Conservation (phyloP, 2,113 vertebrate species). For the Oryzias celebensis region DNA sequence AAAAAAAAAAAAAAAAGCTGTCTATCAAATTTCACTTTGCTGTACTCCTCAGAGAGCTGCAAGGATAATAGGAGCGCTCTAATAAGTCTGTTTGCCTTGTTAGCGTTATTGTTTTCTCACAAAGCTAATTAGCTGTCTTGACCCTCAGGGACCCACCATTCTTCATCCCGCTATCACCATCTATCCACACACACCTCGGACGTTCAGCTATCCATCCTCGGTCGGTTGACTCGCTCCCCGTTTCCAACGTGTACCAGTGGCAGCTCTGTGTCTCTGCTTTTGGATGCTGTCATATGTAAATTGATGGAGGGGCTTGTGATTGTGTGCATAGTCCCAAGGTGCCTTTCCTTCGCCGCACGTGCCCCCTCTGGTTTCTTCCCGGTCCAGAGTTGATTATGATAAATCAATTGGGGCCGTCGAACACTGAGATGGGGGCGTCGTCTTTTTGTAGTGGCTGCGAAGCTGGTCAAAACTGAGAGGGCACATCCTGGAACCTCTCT, state of each 20-base stretch:
- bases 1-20: conserved; percentile 26
- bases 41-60: conserved; percentile 40
- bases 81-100: conserved; percentile 78
- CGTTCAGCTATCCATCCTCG: conserved; percentile 41
- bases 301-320: conserved; percentile 75
- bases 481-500: conserved; percentile 47
- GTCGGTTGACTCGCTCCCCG: conserved; percentile 27
- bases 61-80: conserved; percentile 61
- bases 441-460: conserved; percentile 58
- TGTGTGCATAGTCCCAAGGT: conserved; percentile 80
- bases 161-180: conserved; percentile 57
- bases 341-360: conserved; percentile 72
- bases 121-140: conserved; percentile 76
- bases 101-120: conserved; percentile 79
- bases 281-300: conserved; percentile 77
- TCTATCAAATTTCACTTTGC: conserved; percentile 50
- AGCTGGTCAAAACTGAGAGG: conserved; percentile 48
- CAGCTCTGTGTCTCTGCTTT: conserved; percentile 66
- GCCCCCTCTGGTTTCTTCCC: conserved; percentile 71
- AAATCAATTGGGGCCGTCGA: conserved; percentile 80
- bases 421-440: conserved; percentile 63
- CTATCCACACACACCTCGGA: conserved; percentile 44
- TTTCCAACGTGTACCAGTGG: conserved; percentile 39
- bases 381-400: conserved; percentile 76
- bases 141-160: conserved; percentile 66